Conservation (phyloP, 2,113 vertebrate genomes). For the Paraplagusia blochii region DNA sequence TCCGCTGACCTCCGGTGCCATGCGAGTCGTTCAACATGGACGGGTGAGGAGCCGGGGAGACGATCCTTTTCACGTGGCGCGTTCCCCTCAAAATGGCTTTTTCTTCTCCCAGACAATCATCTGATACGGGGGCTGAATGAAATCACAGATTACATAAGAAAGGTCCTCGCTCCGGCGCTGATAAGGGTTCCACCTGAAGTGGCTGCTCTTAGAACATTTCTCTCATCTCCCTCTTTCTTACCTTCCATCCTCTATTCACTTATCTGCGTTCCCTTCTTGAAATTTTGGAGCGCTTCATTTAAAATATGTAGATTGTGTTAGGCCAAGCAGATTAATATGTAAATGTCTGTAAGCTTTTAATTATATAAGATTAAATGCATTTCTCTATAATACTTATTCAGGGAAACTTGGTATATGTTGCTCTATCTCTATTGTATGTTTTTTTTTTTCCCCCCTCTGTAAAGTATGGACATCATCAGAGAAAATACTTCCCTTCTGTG, state of each 20-base stretch:
- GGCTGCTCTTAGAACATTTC: conserved; percentile 52
- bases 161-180: conserved; percentile 67
- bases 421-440: conserved; percentile 27
- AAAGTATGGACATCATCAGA: conserved; percentile 64
- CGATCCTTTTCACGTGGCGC: conserved; percentile 77
- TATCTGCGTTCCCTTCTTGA: conserved; percentile 54
- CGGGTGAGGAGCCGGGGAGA: conserved; percentile 78
- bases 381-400: conserved; percentile 45
- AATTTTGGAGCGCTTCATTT: conserved; percentile 67
- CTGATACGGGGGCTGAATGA: conserved; percentile 76
- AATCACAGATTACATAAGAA: conserved; percentile 82
- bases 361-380: conserved; percentile 70
- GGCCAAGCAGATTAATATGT: conserved; percentile 74
- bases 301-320: conserved; percentile 57
- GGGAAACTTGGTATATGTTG: conserved; percentile 39
- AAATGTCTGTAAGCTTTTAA: conserved; percentile 76
- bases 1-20: conserved; percentile 78
- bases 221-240: conserved; percentile 56
- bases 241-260: conserved; percentile 44
- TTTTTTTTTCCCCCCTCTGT: conserved; percentile 42
- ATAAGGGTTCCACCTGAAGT: conserved; percentile 78
- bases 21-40: conserved; percentile 77
- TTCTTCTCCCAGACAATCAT: conserved; percentile 87
- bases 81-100: conserved; percentile 80
- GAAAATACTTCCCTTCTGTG: conserved; percentile 60